These are phyloP conservation scores for Thaleichthys pacificus DNA, from an alignment of 2,797 vertebrate genomes.

Conservation along the genomic window DNA sequence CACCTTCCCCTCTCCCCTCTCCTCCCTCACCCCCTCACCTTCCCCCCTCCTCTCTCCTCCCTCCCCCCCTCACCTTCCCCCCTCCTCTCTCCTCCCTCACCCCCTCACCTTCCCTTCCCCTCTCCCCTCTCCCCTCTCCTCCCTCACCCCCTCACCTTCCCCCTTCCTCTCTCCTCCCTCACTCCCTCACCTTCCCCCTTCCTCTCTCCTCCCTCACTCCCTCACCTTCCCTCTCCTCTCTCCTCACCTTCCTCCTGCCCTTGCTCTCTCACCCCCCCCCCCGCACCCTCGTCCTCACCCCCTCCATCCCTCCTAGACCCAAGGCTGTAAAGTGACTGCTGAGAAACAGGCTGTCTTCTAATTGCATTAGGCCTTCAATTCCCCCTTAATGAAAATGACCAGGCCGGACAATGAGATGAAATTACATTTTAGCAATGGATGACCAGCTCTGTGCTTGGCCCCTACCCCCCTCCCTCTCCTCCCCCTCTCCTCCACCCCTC, in stretches of 20 bases:
- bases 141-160: background rate
- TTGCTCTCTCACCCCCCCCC: background rate
- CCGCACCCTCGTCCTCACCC: conserved; percentile 12
- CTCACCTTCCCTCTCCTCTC: background rate
- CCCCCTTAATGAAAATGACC: conserved; percentile 62
- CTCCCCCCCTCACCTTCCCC: background rate
- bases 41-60: background rate
- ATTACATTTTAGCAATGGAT: conserved; percentile 64
- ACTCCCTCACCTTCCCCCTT: background rate
- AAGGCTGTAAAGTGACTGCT: conserved; percentile 33
- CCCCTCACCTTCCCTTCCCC: background rate
- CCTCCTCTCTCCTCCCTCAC: background rate
- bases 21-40: too few relatives aligned
- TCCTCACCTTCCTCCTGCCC: background rate
- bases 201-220: background rate
- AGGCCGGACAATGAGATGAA: conserved; percentile 62
- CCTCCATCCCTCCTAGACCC: conserved; percentile 21
- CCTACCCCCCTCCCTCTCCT: background rate
- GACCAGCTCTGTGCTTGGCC: conserved; percentile 40
- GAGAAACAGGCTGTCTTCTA: conserved; percentile 52
- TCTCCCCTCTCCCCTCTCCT: background rate
- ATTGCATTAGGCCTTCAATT: conserved; percentile 63
- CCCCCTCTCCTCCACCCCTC: background rate
- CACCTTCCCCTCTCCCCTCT: background rate
- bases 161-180: background rate